Base-by-base conservation (phyloP, 2,113 vertebrate species). In the Cottus gobio region DNA sequence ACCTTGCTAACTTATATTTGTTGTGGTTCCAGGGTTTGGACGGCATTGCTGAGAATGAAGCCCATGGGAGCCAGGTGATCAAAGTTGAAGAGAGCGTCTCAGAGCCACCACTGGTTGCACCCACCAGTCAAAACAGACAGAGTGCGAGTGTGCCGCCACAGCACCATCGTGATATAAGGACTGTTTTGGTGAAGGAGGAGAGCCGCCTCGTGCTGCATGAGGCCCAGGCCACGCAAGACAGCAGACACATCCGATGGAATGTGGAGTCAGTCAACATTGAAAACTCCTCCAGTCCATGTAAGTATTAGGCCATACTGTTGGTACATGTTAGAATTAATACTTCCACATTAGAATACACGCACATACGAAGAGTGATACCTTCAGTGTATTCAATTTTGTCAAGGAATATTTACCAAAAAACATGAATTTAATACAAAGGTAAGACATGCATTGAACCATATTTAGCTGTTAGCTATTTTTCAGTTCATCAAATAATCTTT, bases 121-220 rank as follows among this genome's bases (percentile, higher is more conserved):
- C 57, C 20, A 37, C 10, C 36, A 71, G 57, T 76, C 76, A 72
- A 66, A 88, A 52, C 11, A 75, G 64, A 69, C 79, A 31, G 60
- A 77, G 31, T 39, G 30, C 65, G 26, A 36, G 39, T 20, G 48
- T 82, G 30, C 88, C 80, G 65, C 57, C 70, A 5, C 87, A 87
- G 28, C 85, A 84, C 24, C 87, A 83, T 31, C 79, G 57, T 18
- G 90, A 87, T 57, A 88, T 94, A 26, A 89, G 84, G 65, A 85
- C 87, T 24, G 84, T 95, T 83, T 70, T 94, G 66, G 93, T 95
- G 54, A 95, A 95, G 77, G 93, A 94, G 62, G 95, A 95, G 84
- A 91, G 74, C 63, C 76, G 80, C 42, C 57, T 90, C 4, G 3
- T 89, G 75, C 50, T 71, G 37, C 85, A 82, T 36, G 93, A 93